Percentiles rank a stretch among this genome's conserved stretches.
Conservation (phyloP, 2,888 invertebrate genomes). For the Drosophila neoperkinsi region DNA sequence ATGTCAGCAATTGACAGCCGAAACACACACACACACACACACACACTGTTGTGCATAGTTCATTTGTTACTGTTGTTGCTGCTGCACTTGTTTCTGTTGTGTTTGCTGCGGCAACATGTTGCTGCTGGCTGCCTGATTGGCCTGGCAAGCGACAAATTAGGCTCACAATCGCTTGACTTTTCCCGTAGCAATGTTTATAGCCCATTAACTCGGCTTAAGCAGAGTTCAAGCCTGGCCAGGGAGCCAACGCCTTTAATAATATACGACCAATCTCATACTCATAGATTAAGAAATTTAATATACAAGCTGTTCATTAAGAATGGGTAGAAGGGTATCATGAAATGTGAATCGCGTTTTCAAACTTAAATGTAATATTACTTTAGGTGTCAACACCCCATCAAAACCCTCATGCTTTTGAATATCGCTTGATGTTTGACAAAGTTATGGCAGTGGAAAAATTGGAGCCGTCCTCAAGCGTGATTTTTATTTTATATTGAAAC, state of each 20-base stretch:
- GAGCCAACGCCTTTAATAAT: constrained; percentile 60
- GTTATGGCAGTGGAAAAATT: background rate
- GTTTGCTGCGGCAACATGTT: constrained; percentile 63
- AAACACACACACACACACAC: constrained; percentile 47
- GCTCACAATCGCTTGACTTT: constrained; percentile 72
- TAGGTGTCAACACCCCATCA: background rate
- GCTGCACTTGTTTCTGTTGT: constrained; percentile 63
- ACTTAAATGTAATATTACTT: background rate
- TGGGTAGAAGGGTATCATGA: background rate
- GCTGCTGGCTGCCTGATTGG: constrained; percentile 67
- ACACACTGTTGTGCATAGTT: constrained; percentile 7
- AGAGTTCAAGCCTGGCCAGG: constrained; percentile 54
- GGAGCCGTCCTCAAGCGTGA: background rate
- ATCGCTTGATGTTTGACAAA: background rate
- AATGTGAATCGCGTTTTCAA: background rate
- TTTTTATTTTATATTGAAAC: background rate
- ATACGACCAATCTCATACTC: constrained; percentile 44
- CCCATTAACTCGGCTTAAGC: constrained; percentile 62
- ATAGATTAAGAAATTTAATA: constrained; percentile 71
- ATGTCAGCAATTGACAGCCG: constrained; percentile 73
- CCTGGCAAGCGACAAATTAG: constrained; percentile 76
- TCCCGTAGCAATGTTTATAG: constrained; percentile 67
- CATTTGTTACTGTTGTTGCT: constrained; percentile 25
- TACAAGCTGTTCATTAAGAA: background rate
- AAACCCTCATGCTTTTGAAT: background rate